Conservation (phyloP, 2,888 invertebrate genomes). For the Drosophila mercatorum region DNA sequence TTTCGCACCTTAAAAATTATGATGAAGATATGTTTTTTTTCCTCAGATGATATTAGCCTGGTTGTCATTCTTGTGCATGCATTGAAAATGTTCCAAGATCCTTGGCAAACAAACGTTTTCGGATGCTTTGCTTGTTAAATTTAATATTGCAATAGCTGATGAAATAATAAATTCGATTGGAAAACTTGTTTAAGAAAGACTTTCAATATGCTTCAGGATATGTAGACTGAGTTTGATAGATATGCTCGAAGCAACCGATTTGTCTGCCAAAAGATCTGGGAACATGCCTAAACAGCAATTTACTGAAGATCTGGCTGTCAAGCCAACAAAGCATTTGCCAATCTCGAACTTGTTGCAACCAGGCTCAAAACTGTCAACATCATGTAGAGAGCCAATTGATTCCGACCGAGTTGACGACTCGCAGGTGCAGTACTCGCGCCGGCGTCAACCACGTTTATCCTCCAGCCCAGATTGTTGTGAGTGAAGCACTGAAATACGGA, state of each 20-base stretch:
- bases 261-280: slow-evolving; percentile 22
- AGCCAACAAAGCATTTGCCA: slow-evolving; percentile 49
- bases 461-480: slow-evolving; percentile 97
- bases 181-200: slow-evolving; percentile 30
- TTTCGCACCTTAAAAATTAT: slow-evolving; percentile 81
- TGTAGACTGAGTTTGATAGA: slow-evolving; percentile 44
- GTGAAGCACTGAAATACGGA: slow-evolving; percentile 91
- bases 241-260: slow-evolving; percentile 36
- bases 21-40: slow-evolving; percentile 85
- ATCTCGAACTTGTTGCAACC: slow-evolving; percentile 70
- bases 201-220: slow-evolving; percentile 46
- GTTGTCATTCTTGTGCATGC: slow-evolving; percentile 55
- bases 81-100: slow-evolving; percentile 23
- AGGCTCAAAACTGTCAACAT: slow-evolving; percentile 79
- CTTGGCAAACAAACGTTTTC: slow-evolving; percentile 12
- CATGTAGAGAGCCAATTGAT: slow-evolving; percentile 58
- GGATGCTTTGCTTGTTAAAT: background rate
- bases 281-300: slow-evolving; percentile 12
- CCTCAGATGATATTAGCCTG: slow-evolving; percentile 85
- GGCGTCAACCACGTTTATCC: slow-evolving; percentile 90
- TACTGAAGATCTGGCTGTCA: slow-evolving; percentile 76
- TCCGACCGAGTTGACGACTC: slow-evolving; percentile 29
- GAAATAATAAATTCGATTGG: slow-evolving; percentile 67
- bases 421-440: slow-evolving; percentile 49
- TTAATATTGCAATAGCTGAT: slow-evolving; percentile 6